These are phyloP conservation scores for Heliconius nattereri DNA, from an alignment of 1,140 invertebrate species.

Conservation along the genomic window DNA sequence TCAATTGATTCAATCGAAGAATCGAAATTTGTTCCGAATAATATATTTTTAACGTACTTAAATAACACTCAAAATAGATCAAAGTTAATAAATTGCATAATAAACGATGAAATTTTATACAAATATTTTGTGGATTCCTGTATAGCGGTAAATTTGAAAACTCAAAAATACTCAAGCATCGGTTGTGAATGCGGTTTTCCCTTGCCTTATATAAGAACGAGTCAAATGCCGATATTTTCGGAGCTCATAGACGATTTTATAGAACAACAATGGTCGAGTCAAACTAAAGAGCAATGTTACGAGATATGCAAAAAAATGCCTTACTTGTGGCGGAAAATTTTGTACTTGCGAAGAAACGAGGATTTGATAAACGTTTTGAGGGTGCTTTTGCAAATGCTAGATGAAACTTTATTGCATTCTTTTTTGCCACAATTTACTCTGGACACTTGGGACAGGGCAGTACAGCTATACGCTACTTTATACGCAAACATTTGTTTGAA, in stretches of 20 bases:
- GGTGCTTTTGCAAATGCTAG: constrained; percentile 77
- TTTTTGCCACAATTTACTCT: constrained; percentile 78
- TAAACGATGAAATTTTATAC: constrained; percentile 69
- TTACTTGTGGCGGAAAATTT: constrained; percentile 82
- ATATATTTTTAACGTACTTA: constrained; percentile 74
- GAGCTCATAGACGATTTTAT: constrained; percentile 76
- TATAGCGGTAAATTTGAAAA: constrained; percentile 74
- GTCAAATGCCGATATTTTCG: constrained; percentile 69
- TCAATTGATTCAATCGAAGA: constrained; percentile 64
- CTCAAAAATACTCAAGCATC: constrained; percentile 60
- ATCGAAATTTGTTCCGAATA: constrained; percentile 68
- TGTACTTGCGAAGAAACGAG: constrained; percentile 75
- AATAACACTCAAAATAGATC: constrained; percentile 51
- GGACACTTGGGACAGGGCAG: constrained; percentile 71
- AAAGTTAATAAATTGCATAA: constrained; percentile 61
- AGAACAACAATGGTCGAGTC: constrained; percentile 73
- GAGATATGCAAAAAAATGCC: constrained; percentile 83
- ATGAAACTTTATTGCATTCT: constrained; percentile 73
- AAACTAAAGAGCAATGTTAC: constrained; percentile 73
- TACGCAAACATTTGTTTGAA: constrained; percentile 77
- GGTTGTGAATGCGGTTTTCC: constrained; percentile 79
- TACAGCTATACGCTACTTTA: constrained; percentile 72
- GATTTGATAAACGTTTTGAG: constrained; percentile 75
- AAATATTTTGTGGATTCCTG: constrained; percentile 79
- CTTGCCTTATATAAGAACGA: constrained; percentile 67